A percentile compares a stretch with the other conserved stretches of the same genome.
Conservation (phyloP, 2,888 invertebrate species). For the Calliphora vomitoria region DNA sequence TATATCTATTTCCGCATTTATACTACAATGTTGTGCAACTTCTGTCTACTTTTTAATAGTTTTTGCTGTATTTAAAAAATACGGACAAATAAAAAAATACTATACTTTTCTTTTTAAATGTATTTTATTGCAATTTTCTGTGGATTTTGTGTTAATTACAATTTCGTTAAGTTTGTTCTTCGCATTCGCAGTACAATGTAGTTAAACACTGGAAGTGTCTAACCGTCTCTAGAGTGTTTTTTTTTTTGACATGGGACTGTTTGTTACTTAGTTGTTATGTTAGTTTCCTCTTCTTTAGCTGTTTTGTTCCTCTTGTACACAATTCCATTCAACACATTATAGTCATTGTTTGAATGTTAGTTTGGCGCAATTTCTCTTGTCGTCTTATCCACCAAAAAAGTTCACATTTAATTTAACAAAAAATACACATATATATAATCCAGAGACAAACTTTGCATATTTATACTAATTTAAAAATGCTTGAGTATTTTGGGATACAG, state of each 20-base stretch:
- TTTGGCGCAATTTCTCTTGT: conserved; percentile 37
- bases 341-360: conserved; percentile 67
- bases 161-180: conserved; percentile 54
- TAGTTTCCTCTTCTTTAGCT: conserved; percentile 24
- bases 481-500: not conserved
- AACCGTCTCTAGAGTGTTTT: conserved; percentile 12
- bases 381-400: not conserved
- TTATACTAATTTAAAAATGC: conserved; percentile 48
- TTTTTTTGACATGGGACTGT: not conserved
- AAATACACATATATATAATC: not conserved
- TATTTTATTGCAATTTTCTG: conserved; percentile 47
- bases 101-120: not conserved
- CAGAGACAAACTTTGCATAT: conserved; percentile 57
- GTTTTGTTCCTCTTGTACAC: conserved; percentile 4
- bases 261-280: conserved; percentile 10
- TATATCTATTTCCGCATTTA: not conserved
- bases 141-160: conserved; percentile 66
- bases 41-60: conserved; percentile 1
- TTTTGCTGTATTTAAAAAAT: not conserved
- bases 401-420: not conserved
- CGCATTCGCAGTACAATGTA: not conserved
- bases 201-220: conserved; percentile 41
- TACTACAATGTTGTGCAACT: not conserved
- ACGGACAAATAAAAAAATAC: not conserved
- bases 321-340: conserved; percentile 59